A percentile compares a stretch with the other conserved stretches of the same genome.
phyloP scores from a whole-genome alignment of 2,797 vertebrate genomes.

The Microctenopoma lineatum region DNA sequence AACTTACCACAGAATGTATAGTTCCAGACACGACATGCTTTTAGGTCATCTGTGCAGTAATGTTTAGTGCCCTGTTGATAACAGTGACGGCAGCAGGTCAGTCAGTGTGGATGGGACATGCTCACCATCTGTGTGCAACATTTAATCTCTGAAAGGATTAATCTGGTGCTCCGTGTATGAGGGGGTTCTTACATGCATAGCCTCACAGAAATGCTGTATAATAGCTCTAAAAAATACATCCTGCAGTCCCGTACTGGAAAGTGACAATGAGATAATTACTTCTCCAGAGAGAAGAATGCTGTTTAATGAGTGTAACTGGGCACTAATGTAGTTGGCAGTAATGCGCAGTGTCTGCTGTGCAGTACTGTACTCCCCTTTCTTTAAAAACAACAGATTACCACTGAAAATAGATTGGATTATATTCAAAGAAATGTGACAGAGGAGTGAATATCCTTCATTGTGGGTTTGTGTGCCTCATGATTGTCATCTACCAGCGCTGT shows the following conservation, averaged over 20 bases:
- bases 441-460: slow-evolving; percentile 9
- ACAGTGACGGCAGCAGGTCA: slow-evolving; percentile 55
- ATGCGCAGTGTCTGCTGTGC: slow-evolving; percentile 21
- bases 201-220: slow-evolving; percentile 16
- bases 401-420: slow-evolving; percentile 57
- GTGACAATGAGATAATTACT: slow-evolving; percentile 32
- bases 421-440: slow-evolving; percentile 40
- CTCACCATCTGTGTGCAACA: slow-evolving; percentile 73
- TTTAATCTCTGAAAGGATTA: slow-evolving; percentile 77
- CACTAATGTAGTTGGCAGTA: slow-evolving; percentile 50
- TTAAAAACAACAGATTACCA: slow-evolving; percentile 58
- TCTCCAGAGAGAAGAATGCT: slow-evolving; percentile 34
- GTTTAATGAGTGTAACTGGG: slow-evolving; percentile 42
- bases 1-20: background rate
- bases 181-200: slow-evolving; percentile 29
- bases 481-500: slow-evolving; percentile 1
- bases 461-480: slow-evolving; percentile 13
- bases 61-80: slow-evolving; percentile 48
- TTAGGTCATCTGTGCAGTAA: slow-evolving; percentile 44
- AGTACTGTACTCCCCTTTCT: slow-evolving; percentile 8
- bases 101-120: slow-evolving; percentile 60
- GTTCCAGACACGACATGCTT: slow-evolving; percentile 26
- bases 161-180: slow-evolving; percentile 45
- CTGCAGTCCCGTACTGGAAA: slow-evolving; percentile 15
- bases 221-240: slow-evolving; percentile 23